Evolutionary conservation across 2,888 invertebrate genomes (phyloP).

Genomic region (Spialia ferax): DNA sequence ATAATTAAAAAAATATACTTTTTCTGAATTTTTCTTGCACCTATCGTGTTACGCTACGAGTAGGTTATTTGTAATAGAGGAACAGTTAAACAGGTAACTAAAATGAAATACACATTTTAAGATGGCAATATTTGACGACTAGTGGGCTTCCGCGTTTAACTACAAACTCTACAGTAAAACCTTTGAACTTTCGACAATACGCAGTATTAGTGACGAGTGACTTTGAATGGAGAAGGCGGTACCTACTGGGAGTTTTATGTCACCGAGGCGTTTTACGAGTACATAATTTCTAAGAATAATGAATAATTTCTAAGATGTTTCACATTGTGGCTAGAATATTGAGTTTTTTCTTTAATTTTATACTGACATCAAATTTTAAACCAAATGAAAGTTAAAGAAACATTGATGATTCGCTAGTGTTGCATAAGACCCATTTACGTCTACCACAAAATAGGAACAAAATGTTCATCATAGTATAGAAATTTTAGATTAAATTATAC

Average conservation of each 20-base stretch:
- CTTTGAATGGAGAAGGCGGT: constrained; percentile 27
- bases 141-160: constrained; percentile 12
- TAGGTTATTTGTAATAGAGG: not conserved
- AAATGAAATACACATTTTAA: not conserved
- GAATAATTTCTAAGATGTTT: not conserved
- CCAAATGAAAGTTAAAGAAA: too few species aligned
- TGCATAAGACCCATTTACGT: too few species aligned
- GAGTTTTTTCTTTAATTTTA: too few species aligned
- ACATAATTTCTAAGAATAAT: constrained; percentile 22
- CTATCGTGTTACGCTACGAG: too few species aligned
- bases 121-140: not conserved
- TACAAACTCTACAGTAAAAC: constrained; percentile 25
- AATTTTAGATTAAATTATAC: not conserved
- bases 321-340: not conserved
- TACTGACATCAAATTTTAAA: too few species aligned
- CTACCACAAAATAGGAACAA: too few species aligned
- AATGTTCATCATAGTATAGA: not conserved
- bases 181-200: constrained; percentile 27
- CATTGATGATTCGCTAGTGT: too few species aligned
- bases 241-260: constrained; percentile 6
- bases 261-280: constrained; percentile 11
- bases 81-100: not conserved
- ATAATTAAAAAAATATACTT: too few species aligned
- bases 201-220: not conserved
- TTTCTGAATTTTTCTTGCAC: too few species aligned